Base-by-base conservation (phyloP, 2,797 vertebrate genomes). In the Darevskia nairensis region DNA sequence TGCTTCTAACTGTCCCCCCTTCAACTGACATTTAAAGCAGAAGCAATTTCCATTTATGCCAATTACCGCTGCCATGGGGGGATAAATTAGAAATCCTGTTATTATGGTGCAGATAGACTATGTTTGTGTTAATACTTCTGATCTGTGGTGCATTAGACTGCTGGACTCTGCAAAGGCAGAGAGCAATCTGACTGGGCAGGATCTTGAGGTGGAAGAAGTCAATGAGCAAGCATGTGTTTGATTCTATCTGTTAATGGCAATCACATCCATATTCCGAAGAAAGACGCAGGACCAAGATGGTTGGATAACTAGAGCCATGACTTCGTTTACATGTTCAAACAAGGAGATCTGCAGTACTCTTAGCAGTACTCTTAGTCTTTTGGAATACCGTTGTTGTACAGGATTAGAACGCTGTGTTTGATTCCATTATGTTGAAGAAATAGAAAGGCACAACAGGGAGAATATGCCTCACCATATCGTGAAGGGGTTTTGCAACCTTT, bases 21-120 rank as follows among this genome's bases (percentile, higher is more conserved):
- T 92, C 84, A 92, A 11, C 0, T 94, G 89, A 90, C 88, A 91
- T 94, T 95, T 89, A 89, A 94, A 95, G 83, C 86, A 94, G 74
- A 94, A 72, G 90, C 27, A 88, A 87, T 92, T 96, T 91, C 85
- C 79, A 75, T 91, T 92, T 91, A 39, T 91, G 78, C 93, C 89
- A 94, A 86, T 94, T 92, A 88, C 78, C 50, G 72, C 64, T 92
- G 80, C 32, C 29, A 0, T 68, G 88, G 89, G 86, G 80, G 66
- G 93, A 94, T 93, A 94, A 95, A 95, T 87, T 72, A 92, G 29
- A 74, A 39, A 87, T 78, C 55, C n/a, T 89, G 29, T 91, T 86
- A 10, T 91, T 93, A 90, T 89, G 81, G 86, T 75, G 61, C 17
- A 93, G 66, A 90, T 50, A 74, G 68, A 91, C 6, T 87, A 79